These are phyloP conservation scores for Oligia strigilis DNA, from an alignment of 2,888 invertebrate species.

Conservation along the genomic window DNA sequence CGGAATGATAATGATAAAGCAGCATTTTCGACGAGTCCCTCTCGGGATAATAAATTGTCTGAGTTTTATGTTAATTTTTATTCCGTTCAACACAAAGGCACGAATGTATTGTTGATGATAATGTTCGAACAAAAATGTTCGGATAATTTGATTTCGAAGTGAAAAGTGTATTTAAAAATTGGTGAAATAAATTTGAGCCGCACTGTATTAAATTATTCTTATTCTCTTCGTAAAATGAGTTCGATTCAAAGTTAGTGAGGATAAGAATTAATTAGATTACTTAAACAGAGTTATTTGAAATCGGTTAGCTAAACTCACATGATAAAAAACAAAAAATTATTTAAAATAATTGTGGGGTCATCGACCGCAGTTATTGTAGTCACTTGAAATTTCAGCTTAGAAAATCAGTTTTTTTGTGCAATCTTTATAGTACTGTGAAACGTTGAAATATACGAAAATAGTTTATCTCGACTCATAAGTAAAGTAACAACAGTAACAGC, in stretches of 20 bases:
- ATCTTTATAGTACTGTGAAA: neutral
- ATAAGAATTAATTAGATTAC: neutral
- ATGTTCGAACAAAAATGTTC: slow-evolving; percentile 49
- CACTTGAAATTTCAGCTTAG: too few species aligned
- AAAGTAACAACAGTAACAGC: neutral
- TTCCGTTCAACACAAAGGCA: slow-evolving; percentile 44
- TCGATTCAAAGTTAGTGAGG: neutral
- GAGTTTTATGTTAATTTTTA: slow-evolving; percentile 58
- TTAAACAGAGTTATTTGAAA: too few species aligned
- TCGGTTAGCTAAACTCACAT: too few species aligned
- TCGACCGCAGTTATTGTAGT: too few species aligned
- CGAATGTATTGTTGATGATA: slow-evolving; percentile 32
- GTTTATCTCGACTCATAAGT: neutral
- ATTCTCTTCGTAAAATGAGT: slow-evolving; percentile 9
- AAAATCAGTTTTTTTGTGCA: neutral
- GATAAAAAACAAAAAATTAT: too few species aligned
- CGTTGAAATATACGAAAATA: neutral
- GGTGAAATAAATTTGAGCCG: slow-evolving; percentile 18
- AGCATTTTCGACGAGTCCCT: slow-evolving; percentile 40
- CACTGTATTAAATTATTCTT: slow-evolving; percentile 14
- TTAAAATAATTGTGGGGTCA: too few species aligned
- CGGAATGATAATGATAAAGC: slow-evolving; percentile 11
- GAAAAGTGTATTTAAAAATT: slow-evolving; percentile 33
- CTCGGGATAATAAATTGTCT: slow-evolving; percentile 41
- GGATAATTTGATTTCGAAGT: slow-evolving; percentile 34